A percentile compares a stretch with the other conserved stretches of the same genome.
Evolutionary conservation across 2,797 vertebrate genomes (phyloP).

Genomic region (Glyptemys insculpta): DNA sequence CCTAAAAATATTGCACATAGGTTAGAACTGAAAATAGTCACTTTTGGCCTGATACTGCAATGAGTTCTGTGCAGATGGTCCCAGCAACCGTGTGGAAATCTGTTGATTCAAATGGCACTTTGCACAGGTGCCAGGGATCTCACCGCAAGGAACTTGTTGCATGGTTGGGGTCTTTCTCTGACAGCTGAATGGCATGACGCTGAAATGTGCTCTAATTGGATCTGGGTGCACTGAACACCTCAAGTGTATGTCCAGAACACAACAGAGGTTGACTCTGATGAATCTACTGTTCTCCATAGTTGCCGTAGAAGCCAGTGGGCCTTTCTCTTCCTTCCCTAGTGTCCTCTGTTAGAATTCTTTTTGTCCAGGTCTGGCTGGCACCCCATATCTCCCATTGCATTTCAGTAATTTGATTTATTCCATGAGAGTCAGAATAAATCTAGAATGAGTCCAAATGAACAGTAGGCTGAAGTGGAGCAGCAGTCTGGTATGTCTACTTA

Average conservation of each 20-base stretch:
- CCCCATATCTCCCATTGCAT: background rate
- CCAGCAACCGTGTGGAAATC: background rate
- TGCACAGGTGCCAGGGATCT: background rate
- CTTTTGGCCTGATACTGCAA: background rate
- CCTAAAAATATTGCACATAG: constrained; percentile 5
- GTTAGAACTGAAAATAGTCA: background rate
- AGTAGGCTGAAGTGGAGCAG: background rate
- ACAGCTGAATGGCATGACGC: background rate
- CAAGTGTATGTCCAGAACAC: background rate
- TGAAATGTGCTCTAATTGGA: background rate
- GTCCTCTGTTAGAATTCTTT: background rate
- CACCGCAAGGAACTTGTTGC: background rate
- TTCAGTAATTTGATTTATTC: background rate
- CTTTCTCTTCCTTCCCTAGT: background rate
- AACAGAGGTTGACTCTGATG: background rate
- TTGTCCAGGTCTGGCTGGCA: background rate
- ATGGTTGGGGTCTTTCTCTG: background rate
- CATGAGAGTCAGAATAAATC: background rate
- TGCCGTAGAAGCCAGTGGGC: background rate
- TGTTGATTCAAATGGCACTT: background rate
- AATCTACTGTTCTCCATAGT: background rate
- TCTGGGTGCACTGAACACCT: background rate
- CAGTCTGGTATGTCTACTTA: background rate
- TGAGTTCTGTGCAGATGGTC: background rate
- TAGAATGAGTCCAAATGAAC: background rate